phyloP scores from a whole-genome alignment of 2,113 vertebrate genomes.

The Sakesphorus luctuosus region DNA sequence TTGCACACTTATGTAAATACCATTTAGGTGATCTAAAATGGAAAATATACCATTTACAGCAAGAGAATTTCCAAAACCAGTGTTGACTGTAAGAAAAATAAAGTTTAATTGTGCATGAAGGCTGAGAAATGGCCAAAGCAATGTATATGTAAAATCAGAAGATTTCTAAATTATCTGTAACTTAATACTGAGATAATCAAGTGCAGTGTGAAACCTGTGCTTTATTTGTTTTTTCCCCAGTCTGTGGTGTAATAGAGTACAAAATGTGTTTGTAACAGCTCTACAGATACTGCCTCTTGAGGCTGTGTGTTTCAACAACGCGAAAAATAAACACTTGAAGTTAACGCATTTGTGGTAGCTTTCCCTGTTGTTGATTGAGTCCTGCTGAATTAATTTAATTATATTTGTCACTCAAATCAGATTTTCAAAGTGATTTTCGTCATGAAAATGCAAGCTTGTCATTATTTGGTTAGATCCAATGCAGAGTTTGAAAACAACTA shows the following conservation, averaged over 20 bases:
- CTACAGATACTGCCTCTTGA: constrained; percentile 47
- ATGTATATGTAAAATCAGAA: constrained; percentile 37
- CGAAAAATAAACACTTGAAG: constrained; percentile 74
- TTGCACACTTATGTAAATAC: constrained; percentile 56
- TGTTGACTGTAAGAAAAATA: neutral
- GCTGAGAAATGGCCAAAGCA: neutral
- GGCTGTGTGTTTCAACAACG: constrained; percentile 33
- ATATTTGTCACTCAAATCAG: neutral
- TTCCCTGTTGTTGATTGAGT: neutral
- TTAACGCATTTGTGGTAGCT: neutral
- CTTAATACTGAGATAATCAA: constrained; percentile 36
- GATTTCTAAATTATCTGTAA: constrained; percentile 47
- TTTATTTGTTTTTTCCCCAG: constrained; percentile 53
- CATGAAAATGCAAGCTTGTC: neutral
- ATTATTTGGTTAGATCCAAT: neutral
- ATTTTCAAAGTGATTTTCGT: neutral
- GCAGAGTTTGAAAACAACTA: neutral
- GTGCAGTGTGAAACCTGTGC: constrained; percentile 66
- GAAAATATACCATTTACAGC: constrained; percentile 26
- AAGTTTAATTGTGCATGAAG: constrained; percentile 57
- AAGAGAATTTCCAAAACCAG: neutral
- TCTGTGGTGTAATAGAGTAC: constrained; percentile 59
- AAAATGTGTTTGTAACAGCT: constrained; percentile 61
- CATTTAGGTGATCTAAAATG: neutral
- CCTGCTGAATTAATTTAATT: neutral